These are phyloP conservation scores for Aphelinus certus DNA, from an alignment of 1,140 invertebrate genomes.

Conservation along the genomic window DNA sequence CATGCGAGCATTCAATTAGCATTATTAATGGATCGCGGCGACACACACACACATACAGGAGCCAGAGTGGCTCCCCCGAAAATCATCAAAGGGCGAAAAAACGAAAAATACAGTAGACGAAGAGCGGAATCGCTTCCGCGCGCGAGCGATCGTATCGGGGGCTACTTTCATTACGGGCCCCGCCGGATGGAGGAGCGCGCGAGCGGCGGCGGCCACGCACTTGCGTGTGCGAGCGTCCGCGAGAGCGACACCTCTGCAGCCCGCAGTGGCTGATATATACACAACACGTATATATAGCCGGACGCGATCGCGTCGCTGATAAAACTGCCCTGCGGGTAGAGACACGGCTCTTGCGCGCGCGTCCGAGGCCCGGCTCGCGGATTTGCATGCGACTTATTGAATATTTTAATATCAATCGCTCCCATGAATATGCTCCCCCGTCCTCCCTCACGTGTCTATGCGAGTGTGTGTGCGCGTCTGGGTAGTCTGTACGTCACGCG, in stretches of 20 bases:
- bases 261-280: neutral
- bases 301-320: too few relatives aligned
- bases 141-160: too few relatives aligned
- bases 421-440: neutral
- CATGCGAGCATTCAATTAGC: slow-evolving; percentile 28
- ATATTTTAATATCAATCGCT: slow-evolving; percentile 37
- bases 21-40: slow-evolving; percentile 23
- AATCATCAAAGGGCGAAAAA: too few relatives aligned
- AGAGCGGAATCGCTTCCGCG: too few relatives aligned
- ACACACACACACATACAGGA: neutral
- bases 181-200: neutral
- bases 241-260: slow-evolving; percentile 1
- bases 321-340: too few relatives aligned
- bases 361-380: neutral
- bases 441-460: too few relatives aligned
- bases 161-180: too few relatives aligned
- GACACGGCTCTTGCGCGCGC: neutral
- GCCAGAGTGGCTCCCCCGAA: too few relatives aligned
- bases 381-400: slow-evolving; percentile 31
- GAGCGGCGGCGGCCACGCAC: neutral
- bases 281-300: neutral
- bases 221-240: neutral
- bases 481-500: too few relatives aligned
- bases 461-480: too few relatives aligned
- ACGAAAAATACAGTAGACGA: too few relatives aligned